phyloP scores from a whole-genome alignment of 2,113 vertebrate species.

The Poecile atricapillus region DNA sequence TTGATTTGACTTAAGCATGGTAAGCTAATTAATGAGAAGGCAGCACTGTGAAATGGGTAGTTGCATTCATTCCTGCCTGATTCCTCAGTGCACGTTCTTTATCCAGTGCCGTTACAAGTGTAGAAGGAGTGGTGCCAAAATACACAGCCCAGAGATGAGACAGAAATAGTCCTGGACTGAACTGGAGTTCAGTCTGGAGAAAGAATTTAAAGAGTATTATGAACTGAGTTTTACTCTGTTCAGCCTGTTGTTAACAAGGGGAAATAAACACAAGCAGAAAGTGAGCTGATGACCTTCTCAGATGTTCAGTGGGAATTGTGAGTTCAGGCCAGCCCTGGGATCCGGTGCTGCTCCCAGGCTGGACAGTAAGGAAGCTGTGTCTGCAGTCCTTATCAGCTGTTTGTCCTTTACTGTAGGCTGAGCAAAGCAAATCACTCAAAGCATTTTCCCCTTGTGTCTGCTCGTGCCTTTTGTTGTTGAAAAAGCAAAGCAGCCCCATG shows the following conservation, averaged over 20 bases:
- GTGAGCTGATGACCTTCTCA: constrained; percentile 2
- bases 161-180: constrained; percentile 43
- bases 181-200: constrained; percentile 19
- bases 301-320: background rate
- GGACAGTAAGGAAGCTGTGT: background rate
- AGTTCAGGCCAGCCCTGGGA: rapidly evolving
- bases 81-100: background rate
- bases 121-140: constrained; percentile 10
- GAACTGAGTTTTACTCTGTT: background rate
- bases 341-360: background rate
- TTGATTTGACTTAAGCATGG: background rate
- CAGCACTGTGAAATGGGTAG: background rate
- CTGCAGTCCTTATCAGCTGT: background rate
- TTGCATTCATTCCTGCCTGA: background rate
- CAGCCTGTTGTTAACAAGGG: constrained; percentile 25
- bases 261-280: constrained; percentile 40
- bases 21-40: background rate
- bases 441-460: background rate
- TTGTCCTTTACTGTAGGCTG: background rate
- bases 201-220: background rate
- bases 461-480: background rate
- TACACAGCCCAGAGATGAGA: constrained; percentile 16
- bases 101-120: background rate
- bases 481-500: background rate
- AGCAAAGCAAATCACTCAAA: background rate